Evolutionary conservation across 2,888 invertebrate species (phyloP), one percentile per base, ranked within the genome.

Genomic region (Himalopsyche anomala): DNA sequence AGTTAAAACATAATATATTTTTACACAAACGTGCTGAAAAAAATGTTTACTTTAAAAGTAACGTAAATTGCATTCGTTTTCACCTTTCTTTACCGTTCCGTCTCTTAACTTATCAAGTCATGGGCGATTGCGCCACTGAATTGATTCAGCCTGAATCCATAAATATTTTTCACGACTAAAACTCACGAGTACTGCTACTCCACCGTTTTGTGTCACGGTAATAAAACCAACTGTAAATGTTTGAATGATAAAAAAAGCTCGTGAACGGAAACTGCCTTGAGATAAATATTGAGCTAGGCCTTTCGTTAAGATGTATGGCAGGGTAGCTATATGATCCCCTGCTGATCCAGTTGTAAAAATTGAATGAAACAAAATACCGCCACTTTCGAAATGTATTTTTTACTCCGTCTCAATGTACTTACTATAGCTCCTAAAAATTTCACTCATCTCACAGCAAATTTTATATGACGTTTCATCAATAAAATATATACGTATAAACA

Each of bases 161-260:
- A 85, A 85, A 85, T 85, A 85, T 82, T 82, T 54, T 84, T 85
- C 82, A 82, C 69, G 85, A 82, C 74, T 82, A 28, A 38, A 28
- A 80, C 51, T 55, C 54, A 80, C 74, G 19, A 56, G 81, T 40
- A 19, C 36, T 62, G 84, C 74, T 28, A 28, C 28, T 69, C 36
- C 83, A 42, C 56, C 19, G 56, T 54, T 82, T 69, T 19, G 45
- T 51, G 55, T 42, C 11, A 79, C 84, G 55, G 28, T 51, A 84
- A 84, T 86, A 86, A 86, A 84, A 80, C 81, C 38, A 56, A 80
- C 84, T 84, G 84, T 81, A 84, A 80, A 80, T 80, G 80, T 36
- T 51, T 19, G 84, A 74, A 84, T 84, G 55, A 84, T 80, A 80
- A 80, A 84, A 83, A 84, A 42, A 40, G 17, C 80, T 42, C 80